Evolutionary conservation across 2,888 invertebrate species (phyloP).

Genomic region (Drosophila formosana): DNA sequence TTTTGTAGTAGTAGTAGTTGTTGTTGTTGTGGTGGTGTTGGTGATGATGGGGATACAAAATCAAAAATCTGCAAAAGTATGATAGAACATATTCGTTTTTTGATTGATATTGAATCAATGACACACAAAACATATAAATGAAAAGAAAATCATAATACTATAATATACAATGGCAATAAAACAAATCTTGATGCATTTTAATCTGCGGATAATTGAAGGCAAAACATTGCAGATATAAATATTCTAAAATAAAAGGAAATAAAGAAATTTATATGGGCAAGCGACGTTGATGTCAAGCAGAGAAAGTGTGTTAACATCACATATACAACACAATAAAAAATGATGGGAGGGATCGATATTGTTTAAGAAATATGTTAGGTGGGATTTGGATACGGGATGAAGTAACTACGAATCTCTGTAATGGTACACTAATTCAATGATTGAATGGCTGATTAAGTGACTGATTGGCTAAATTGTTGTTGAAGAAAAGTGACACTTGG

Average conservation of each 20-base stretch:
- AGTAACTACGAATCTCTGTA: conserved; percentile 14
- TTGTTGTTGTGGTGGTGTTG: conserved; percentile 73
- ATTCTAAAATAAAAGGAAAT: conserved; percentile 33
- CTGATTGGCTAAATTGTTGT: conserved; percentile 15
- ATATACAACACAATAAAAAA: conserved; percentile 39
- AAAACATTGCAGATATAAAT: conserved; percentile 4
- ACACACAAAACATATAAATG: conserved; percentile 16
- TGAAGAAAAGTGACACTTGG: conserved; percentile 23
- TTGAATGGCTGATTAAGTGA: conserved; percentile 44
- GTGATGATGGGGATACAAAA: conserved; percentile 83
- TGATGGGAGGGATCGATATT: conserved; percentile 34
- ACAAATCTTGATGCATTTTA: conserved; percentile 64
- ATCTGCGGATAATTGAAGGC: conserved; percentile 60
- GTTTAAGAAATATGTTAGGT: conserved; percentile 19
- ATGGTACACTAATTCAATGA: conserved; percentile 40
- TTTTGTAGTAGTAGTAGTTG: conserved; percentile 56
- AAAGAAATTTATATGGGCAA: conserved; percentile 51
- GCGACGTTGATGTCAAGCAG: conserved; percentile 9
- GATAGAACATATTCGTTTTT: conserved; percentile 70
- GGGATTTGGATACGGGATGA: conserved; percentile 17
- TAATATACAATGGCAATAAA: conserved; percentile 43
- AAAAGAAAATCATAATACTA: background rate
- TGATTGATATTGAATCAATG: conserved; percentile 38
- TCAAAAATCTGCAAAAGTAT: conserved; percentile 84
- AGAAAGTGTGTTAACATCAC: conserved; percentile 14